Conservation (phyloP, 2,888 invertebrate species). For the Tenthredo livida region DNA sequence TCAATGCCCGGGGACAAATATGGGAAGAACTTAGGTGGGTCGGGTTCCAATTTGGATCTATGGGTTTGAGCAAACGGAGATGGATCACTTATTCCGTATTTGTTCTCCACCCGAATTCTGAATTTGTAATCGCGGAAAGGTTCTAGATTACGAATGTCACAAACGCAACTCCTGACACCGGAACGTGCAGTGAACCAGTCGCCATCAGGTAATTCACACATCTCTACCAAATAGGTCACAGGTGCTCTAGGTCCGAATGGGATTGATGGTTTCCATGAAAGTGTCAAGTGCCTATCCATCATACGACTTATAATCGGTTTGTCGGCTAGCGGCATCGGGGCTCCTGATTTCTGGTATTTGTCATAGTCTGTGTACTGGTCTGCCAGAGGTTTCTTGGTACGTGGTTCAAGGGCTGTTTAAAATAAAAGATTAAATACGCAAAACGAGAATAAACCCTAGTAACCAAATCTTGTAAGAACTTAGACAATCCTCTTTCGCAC, state of each 20-base stretch:
- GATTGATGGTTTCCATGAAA: slow-evolving; percentile 97
- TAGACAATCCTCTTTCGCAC: too few relatives aligned
- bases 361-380: slow-evolving; percentile 93
- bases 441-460: background rate
- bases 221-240: slow-evolving; percentile 96
- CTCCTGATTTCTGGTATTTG: slow-evolving; percentile 89
- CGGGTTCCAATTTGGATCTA: slow-evolving; percentile 88
- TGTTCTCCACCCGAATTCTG: slow-evolving; percentile 97
- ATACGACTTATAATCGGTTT: slow-evolving; percentile 95
- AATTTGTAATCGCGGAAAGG: slow-evolving; percentile 97
- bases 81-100: slow-evolving; percentile 97
- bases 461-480: too few relatives aligned
- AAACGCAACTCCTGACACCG: slow-evolving; percentile 92
- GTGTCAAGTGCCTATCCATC: slow-evolving; percentile 92
- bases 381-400: slow-evolving; percentile 83
- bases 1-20: slow-evolving; percentile 90
- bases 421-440: background rate
- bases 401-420: slow-evolving; percentile 83
- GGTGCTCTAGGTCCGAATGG: slow-evolving; percentile 92
- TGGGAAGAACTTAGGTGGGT: slow-evolving; percentile 89
- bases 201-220: slow-evolving; percentile 94
- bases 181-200: slow-evolving; percentile 95
- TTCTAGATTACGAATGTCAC: slow-evolving; percentile 93
- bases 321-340: slow-evolving; percentile 93
- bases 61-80: slow-evolving; percentile 94